These are phyloP conservation scores for Micrasema minimum DNA, from an alignment of 1,140 invertebrate genomes.

Conservation along the genomic window DNA sequence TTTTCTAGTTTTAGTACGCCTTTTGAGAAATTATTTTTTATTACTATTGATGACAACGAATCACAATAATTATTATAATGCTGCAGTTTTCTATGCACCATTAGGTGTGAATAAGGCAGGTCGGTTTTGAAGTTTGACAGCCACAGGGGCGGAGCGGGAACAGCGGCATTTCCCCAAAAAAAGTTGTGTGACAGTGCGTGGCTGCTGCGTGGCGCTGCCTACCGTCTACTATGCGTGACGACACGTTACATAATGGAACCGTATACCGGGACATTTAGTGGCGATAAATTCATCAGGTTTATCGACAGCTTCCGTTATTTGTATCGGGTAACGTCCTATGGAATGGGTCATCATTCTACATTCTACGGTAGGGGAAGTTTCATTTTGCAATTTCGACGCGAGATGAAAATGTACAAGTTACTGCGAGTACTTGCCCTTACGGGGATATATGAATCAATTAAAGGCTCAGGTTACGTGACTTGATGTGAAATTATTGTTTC, in stretches of 20 bases:
- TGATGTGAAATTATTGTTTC: no score
- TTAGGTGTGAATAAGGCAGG: no score
- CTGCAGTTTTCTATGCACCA: no score
- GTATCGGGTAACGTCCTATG: slow-evolving; percentile 18
- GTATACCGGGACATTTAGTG: slow-evolving; percentile 36
- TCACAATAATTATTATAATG: no score
- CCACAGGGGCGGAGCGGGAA: not conserved
- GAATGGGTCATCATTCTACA: slow-evolving; percentile 28
- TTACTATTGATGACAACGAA: no score
- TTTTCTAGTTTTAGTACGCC: no score
- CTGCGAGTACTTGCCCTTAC: not conserved
- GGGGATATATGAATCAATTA: slow-evolving; percentile 1
- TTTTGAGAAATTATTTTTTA: no score
- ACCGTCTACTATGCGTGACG: slow-evolving; percentile 3
- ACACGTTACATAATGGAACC: slow-evolving; percentile 29
- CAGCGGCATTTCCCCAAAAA: not conserved
- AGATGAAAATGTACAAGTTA: not conserved
- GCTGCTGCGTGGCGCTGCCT: slow-evolving; percentile 12
- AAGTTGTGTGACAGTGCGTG: slow-evolving; percentile 18
- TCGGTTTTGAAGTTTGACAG: no score
- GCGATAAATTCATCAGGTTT: slow-evolving; percentile 51
- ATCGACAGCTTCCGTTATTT: slow-evolving; percentile 51
- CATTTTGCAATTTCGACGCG: slow-evolving; percentile 7
- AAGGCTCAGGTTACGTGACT: no score
- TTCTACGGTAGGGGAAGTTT: slow-evolving; percentile 21